Evolutionary conservation across 2,113 vertebrate species (phyloP).

Genomic region (Cacatua alba): DNA sequence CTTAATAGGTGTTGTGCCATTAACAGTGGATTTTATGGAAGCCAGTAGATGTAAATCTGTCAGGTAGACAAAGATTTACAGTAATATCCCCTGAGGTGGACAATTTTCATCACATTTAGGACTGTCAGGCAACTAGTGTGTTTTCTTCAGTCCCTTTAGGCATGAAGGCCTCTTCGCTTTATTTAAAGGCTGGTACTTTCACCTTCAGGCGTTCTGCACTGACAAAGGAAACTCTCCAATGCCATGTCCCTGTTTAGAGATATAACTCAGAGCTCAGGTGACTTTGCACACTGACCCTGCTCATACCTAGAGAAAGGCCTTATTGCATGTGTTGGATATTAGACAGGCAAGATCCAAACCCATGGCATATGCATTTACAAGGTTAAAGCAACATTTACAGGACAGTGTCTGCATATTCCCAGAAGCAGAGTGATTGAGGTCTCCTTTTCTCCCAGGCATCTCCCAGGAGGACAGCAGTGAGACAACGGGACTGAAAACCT

Average conservation of each 20-base stretch:
- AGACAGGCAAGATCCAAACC: background rate
- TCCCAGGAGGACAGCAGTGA: too few relatives aligned
- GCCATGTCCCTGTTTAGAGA: background rate
- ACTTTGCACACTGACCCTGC: background rate
- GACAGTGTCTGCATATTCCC: background rate
- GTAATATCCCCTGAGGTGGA: slow-evolving; percentile 62
- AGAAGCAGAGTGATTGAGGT: background rate
- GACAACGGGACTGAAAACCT: background rate
- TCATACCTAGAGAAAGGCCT: background rate
- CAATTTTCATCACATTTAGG: slow-evolving; percentile 75
- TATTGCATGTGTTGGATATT: fast-evolving
- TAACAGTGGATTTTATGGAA: slow-evolving; percentile 79
- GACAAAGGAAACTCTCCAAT: background rate
- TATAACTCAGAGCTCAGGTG: background rate
- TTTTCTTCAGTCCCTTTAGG: slow-evolving; percentile 61
- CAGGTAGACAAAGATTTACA: slow-evolving; percentile 77
- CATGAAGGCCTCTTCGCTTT: slow-evolving; percentile 43
- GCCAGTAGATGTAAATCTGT: slow-evolving; percentile 77
- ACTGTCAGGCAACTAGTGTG: slow-evolving; percentile 40
- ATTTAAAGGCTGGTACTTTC: slow-evolving; percentile 51
- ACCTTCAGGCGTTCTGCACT: slow-evolving; percentile 46
- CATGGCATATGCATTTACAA: background rate
- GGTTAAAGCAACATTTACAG: background rate
- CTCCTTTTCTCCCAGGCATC: background rate
- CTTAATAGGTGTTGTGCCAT: slow-evolving; percentile 80